Base-by-base conservation (phyloP, 1,140 invertebrate genomes). In the Trichonephila clavipes region DNA sequence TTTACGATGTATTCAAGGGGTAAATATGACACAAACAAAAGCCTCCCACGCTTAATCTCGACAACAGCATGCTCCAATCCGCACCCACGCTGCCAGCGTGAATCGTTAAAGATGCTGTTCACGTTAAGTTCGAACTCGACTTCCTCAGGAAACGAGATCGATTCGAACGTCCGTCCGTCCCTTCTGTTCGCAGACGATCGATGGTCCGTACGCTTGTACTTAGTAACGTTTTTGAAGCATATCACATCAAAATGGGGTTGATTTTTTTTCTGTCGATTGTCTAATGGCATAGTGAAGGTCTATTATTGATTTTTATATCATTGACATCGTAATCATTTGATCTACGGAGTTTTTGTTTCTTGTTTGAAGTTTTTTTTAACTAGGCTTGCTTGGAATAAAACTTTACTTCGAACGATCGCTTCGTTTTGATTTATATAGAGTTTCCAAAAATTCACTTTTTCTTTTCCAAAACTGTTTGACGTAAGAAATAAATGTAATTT, bases 181-280 rank as follows among this genome's bases (percentile, higher is more conserved):
- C 58, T 59, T 24, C 83, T 28, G 40, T 44, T 81, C 28, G 18
- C 40, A 58, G 51, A 85, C 83, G 83, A 85, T 85, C 83, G 83
- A 85, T 85, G 58, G 83, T 24, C 24, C 83, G 83, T 85, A 59
- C 51, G 83, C 83, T 19, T n/a, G 51, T 18, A 77, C 72, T 40
- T 77, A 77, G 72, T 19, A 77, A 77, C 72, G 72, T 77, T 77
- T 77, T 19, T 77, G 72, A 77, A 77, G 72, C 72, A 77, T 77
- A 77, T 34, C 72, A 77, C 72, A 40, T 10, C 72, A 40, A 34
- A 77, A 34, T 34, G 72, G 34, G 72, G 28, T 28, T 77, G 18
- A 18, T 18, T 77, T 77, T 40, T 77, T 77, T 69, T 77, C 14
- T 77, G 12, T 5, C 72, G 51, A 19, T 77, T 40, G n/a, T 69